Conservation (phyloP, 37 sponge, comb jelly and placozoan species). For the Dysidea cf. avara region DNA sequence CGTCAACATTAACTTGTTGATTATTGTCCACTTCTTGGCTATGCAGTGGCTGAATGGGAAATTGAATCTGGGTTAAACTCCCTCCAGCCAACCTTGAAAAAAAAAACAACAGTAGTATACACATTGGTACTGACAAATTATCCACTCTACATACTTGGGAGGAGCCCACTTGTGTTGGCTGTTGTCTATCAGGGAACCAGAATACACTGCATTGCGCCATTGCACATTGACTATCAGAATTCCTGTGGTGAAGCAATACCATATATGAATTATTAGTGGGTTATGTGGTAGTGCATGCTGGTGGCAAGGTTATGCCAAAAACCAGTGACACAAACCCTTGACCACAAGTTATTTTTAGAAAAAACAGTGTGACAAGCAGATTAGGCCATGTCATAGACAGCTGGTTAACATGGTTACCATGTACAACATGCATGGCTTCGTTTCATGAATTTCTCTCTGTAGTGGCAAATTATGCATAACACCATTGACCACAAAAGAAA, state of each 20-base stretch:
- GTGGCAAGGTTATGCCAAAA: too few relatives aligned
- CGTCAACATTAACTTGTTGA: too few relatives aligned
- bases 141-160: slow-evolving; percentile 60
- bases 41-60: too few relatives aligned
- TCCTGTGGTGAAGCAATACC: slow-evolving; percentile 45
- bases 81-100: too few relatives aligned
- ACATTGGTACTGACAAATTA: too few relatives aligned
- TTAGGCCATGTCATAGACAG: not conserved
- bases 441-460: too few relatives aligned
- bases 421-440: too few relatives aligned
- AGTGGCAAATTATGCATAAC: not conserved
- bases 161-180: slow-evolving; percentile 92
- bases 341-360: not conserved
- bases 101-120: too few relatives aligned
- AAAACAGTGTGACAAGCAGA: not conserved
- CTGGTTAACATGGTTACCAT: not conserved
- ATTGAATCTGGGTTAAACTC: too few relatives aligned
- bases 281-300: too few relatives aligned
- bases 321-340: not conserved
- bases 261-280: too few relatives aligned
- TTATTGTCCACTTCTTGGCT: too few relatives aligned
- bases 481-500: not conserved
- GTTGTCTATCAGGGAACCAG: slow-evolving; percentile 90
- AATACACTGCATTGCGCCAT: slow-evolving; percentile 84
- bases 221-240: slow-evolving; percentile 81